Conservation (phyloP, 2,888 invertebrate genomes). For the Tetrapedia diversipes region DNA sequence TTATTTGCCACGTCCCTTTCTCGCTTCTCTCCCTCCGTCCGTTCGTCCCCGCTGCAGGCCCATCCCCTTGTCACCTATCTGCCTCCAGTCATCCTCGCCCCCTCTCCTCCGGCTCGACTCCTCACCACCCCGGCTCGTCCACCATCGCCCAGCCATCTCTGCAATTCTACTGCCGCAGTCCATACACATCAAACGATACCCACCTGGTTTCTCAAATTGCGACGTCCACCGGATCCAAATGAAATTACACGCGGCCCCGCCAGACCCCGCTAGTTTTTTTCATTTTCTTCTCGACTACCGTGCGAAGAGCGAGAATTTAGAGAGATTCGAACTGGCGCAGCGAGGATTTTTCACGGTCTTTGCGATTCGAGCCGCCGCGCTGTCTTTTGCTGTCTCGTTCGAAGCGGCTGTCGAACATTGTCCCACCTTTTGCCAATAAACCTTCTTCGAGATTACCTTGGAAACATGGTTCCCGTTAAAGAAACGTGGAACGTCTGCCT, state of each 20-base stretch:
- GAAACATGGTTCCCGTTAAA: neutral
- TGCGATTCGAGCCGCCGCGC: neutral
- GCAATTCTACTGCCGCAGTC: constrained; percentile 56
- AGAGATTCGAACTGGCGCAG: neutral
- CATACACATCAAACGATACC: constrained; percentile 61
- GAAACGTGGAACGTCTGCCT: neutral
- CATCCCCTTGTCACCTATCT: constrained; percentile 62
- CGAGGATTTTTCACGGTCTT: constrained; percentile 12
- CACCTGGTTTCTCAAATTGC: constrained; percentile 63
- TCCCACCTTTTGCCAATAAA: neutral
- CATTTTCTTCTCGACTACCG: constrained; percentile 6
- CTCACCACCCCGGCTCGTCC: neutral
- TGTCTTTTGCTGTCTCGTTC: neutral
- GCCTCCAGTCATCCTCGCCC: constrained; percentile 53
- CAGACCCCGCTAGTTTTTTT: constrained; percentile 9
- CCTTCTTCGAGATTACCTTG: neutral
- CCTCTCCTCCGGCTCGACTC: constrained; percentile 3
- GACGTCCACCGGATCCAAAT: constrained; percentile 51
- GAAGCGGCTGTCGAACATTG: neutral
- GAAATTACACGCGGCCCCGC: constrained; percentile 49
- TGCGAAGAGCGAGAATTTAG: neutral
- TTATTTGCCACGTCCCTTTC: constrained; percentile 45
- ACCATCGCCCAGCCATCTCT: constrained; percentile 52
- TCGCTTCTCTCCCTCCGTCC: constrained; percentile 26
- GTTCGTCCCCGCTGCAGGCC: constrained; percentile 40